Evolutionary conservation across 2,888 invertebrate genomes (phyloP).

Genomic region (Hipparchia sbordonii): DNA sequence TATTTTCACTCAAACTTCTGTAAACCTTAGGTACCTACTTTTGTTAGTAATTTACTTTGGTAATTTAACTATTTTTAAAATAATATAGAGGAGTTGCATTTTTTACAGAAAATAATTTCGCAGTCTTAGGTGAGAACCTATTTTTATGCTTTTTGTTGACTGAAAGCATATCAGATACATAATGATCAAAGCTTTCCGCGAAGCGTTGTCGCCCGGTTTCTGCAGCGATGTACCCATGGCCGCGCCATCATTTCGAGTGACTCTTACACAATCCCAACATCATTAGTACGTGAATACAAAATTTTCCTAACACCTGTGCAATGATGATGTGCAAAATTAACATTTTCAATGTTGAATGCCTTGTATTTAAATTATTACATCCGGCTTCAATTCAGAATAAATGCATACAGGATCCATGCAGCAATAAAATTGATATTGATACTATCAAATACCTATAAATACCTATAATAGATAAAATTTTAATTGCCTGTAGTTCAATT

Average conservation of each 20-base stretch:
- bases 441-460: slow-evolving; percentile 14
- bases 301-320: slow-evolving; percentile 33
- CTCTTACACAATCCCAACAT: slow-evolving; percentile 40
- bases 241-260: slow-evolving; percentile 27
- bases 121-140: too few species aligned
- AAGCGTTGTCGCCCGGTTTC: slow-evolving; percentile 36
- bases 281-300: slow-evolving; percentile 42
- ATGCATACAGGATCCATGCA: slow-evolving; percentile 19
- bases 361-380: slow-evolving; percentile 40
- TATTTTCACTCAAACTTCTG: too few species aligned
- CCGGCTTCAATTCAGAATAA: slow-evolving; percentile 33
- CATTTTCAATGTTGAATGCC: slow-evolving; percentile 37
- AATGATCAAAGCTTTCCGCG: too few species aligned
- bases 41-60: too few species aligned
- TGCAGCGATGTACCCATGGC: slow-evolving; percentile 34
- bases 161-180: too few species aligned
- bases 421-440: slow-evolving; percentile 30
- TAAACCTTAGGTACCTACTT: too few species aligned
- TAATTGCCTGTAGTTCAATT: slow-evolving; percentile 22
- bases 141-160: too few species aligned
- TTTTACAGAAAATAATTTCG: too few species aligned
- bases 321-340: slow-evolving; percentile 35
- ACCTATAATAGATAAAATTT: slow-evolving; percentile 19
- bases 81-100: too few species aligned
- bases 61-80: too few species aligned